These are phyloP conservation scores for Panthera leo DNA, from an alignment of 2,113 vertebrate species.

Conservation along the genomic window DNA sequence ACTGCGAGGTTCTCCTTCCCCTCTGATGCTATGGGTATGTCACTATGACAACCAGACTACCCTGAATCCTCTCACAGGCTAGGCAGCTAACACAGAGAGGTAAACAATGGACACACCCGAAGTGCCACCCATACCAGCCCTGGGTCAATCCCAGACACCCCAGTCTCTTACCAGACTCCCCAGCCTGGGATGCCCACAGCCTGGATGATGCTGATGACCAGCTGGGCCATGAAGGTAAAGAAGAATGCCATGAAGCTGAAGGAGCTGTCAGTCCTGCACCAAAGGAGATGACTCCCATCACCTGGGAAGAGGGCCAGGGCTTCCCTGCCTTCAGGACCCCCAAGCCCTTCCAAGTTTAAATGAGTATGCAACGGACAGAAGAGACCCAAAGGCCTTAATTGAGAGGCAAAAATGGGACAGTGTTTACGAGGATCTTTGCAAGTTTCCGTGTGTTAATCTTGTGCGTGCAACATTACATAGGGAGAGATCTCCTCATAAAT, in stretches of 20 bases:
- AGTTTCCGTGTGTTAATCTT: neutral
- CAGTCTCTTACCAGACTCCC: constrained; percentile 97
- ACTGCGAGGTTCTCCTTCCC: neutral
- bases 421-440: neutral
- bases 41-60: neutral
- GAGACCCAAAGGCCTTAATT: neutral
- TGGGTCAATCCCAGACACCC: neutral
- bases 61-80: neutral
- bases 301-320: neutral
- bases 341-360: neutral
- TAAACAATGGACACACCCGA: neutral
- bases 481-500: neutral
- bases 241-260: constrained; percentile 99
- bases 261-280: constrained; percentile 95
- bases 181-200: constrained; percentile 97
- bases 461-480: neutral
- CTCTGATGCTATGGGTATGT: neutral
- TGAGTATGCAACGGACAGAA: neutral
- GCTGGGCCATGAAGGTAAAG: constrained; percentile 98
- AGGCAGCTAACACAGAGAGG: neutral
- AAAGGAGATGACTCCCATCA: constrained; percentile 56
- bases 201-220: constrained; percentile 97
- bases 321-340: neutral
- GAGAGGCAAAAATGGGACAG: neutral
- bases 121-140: neutral